These are phyloP conservation scores for Coenonympha arcania DNA, from an alignment of 2,888 invertebrate species.

Conservation along the genomic window DNA sequence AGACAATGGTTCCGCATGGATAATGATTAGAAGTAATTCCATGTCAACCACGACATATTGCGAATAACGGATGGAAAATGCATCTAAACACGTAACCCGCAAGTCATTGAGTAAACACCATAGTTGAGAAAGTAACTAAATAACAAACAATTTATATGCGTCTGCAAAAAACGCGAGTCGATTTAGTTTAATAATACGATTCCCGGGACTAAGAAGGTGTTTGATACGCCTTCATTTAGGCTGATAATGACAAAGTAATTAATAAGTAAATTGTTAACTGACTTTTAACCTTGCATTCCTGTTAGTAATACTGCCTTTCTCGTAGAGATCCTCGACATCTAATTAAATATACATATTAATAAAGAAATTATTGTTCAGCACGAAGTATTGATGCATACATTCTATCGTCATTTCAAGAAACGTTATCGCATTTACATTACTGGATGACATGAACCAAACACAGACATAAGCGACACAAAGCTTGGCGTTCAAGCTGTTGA, in stretches of 20 bases:
- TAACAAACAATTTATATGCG: background rate
- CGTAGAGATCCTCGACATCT: too few relatives aligned
- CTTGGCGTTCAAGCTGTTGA: background rate
- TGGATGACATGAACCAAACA: background rate
- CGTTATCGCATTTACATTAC: background rate
- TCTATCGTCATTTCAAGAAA: background rate
- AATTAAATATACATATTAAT: too few relatives aligned
- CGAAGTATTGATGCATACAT: background rate
- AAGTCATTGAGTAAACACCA: background rate
- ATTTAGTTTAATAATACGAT: too few relatives aligned
- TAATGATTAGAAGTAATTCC: constrained; percentile 30
- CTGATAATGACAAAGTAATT: too few relatives aligned
- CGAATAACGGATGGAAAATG: constrained; percentile 2
- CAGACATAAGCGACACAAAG: background rate
- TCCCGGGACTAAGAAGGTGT: too few relatives aligned
- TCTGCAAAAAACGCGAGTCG: background rate
- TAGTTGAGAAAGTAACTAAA: too few relatives aligned
- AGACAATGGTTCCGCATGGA: constrained; percentile 47
- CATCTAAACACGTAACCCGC: background rate
- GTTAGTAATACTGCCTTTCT: too few relatives aligned
- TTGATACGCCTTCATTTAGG: too few relatives aligned
- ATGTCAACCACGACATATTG: background rate
- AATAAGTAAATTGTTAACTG: too few relatives aligned
- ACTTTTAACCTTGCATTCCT: background rate
- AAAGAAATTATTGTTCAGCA: background rate